Evolutionary conservation across 2,113 vertebrate species (phyloP), one percentile per base, ranked within the genome.

Genomic region (Eptatretus burgeri): DNA sequence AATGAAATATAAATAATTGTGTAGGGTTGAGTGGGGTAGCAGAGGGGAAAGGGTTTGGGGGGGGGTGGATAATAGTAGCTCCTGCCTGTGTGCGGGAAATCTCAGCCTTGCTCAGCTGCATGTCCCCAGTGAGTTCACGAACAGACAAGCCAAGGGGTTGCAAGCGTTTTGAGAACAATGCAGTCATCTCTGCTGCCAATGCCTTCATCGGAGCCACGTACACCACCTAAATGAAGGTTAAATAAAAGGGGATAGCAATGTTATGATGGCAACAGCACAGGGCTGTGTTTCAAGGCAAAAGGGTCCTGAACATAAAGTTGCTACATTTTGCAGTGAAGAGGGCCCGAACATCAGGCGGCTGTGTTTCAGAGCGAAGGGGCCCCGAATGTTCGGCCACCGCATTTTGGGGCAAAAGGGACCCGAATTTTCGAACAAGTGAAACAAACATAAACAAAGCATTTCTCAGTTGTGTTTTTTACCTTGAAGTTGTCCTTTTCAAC

Each of bases 151-250:
- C 82, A 65, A 98, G 76, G 17, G 85, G 79, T 66, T 91, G 84
- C 71, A 95, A 73, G 63, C 85, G 81, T 75, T 81, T 98, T 74
- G 84, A 83, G 78, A 95, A 95, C 78, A 95, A 93, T 75, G 84
- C 88, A 71, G 87, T 95, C 91, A 98, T 98, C 76, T 95, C 91
- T 16, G 89, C 91, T 77, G 91, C 91, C 78, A 98, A 75, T 69
- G 89, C 89, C 74, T 98, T 98, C 91, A 98, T 93, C 56, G 89
- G 89, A 75, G 87, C 87, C 71, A 95, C 87, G 66, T 94, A 98
- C 9, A 98, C 76, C 66, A 94, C 82, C 91, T 98, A 41, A 41
- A 41, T 41, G 27, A 41, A 41, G 27, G 27, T 64, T 75, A 41
- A 41, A 41, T 41, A 41, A 41, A 41, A 41, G 27, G 27, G 7